Base-by-base conservation (phyloP, 2,888 invertebrate species). In the Campoletis raptor region DNA sequence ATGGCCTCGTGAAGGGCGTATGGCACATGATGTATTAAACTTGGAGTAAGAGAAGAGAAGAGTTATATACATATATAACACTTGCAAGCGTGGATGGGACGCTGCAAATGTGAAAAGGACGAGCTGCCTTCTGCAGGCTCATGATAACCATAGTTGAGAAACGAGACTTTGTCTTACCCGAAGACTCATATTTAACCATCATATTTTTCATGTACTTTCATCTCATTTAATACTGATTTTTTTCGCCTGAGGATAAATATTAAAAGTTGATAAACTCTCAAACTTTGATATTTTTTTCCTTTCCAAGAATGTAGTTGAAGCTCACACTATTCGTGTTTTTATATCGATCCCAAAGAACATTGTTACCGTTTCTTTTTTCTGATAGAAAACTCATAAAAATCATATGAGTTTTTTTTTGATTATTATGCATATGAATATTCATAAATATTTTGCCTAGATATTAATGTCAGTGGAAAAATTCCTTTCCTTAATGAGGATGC, bases 21-120 rank as follows among this genome's bases (percentile, higher is more conserved):
- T 70, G 73, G 64, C 69, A 61, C 54, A 81, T 84, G 81, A 84
- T 86, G 84, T 84, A 87, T 87, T 86, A 85, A 85, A 80, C 84
- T 78, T 87, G 67, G 76, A 37, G 42, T 70, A 61, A 45, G 54
- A 77, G 69, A 52, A 36, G 7, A 36, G 30, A 30, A 30, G 30
- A 30, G 30, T 30, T 48, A 24, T 67, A 48, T 67, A 21, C 48
- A 40, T 77, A 52, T 37, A 21, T 66, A 21, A 45, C 24, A 12
- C 70, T 24, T 52, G 40, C 66, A 54, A 77, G 40, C 30, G 45
- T 61, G 70, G 30, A 37, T 70, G 69, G 70, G 64, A 69, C 48
- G 48, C 61, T 61, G 64, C 21, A 81, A 70, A 81, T 73, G 64
- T 66, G 77, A 48, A 85, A 72, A 72, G 45, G 66, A 64, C 61